Conservation (phyloP, 1,140 invertebrate species). For the Druon quercuslanigerum region DNA sequence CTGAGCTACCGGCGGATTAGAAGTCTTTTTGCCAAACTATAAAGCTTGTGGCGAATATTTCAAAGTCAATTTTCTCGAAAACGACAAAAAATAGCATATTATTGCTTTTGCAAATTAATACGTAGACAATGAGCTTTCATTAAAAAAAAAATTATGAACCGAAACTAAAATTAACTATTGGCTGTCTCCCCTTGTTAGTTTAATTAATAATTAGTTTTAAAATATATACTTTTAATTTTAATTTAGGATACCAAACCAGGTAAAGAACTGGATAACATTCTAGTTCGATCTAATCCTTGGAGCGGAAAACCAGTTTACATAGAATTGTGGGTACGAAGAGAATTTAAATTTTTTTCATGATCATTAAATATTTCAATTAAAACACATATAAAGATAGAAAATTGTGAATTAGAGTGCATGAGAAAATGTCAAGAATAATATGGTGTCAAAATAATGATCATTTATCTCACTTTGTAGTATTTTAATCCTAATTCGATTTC, state of each 20-base stretch:
- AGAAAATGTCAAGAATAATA: background rate
- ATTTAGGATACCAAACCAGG: conserved; percentile 86
- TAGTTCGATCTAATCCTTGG: conserved; percentile 85
- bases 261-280: conserved; percentile 86
- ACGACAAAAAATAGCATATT: too few relatives aligned
- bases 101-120: too few relatives aligned
- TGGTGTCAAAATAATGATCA: background rate
- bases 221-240: background rate
- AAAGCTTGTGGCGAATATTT: too few relatives aligned
- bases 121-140: too few relatives aligned
- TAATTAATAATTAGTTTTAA: too few relatives aligned
- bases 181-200: too few relatives aligned
- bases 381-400: background rate
- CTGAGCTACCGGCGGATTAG: too few relatives aligned
- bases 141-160: too few relatives aligned
- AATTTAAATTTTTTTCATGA: conserved; percentile 32
- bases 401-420: too few relatives aligned
- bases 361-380: background rate
- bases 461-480: background rate
- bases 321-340: conserved; percentile 82
- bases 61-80: too few relatives aligned
- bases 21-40: too few relatives aligned
- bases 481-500: conserved; percentile 14
- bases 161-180: too few relatives aligned
- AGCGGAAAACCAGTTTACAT: conserved; percentile 86